Evolutionary conservation across 2,113 vertebrate species (phyloP).

Genomic region (Rhinichthys klamathensis): DNA sequence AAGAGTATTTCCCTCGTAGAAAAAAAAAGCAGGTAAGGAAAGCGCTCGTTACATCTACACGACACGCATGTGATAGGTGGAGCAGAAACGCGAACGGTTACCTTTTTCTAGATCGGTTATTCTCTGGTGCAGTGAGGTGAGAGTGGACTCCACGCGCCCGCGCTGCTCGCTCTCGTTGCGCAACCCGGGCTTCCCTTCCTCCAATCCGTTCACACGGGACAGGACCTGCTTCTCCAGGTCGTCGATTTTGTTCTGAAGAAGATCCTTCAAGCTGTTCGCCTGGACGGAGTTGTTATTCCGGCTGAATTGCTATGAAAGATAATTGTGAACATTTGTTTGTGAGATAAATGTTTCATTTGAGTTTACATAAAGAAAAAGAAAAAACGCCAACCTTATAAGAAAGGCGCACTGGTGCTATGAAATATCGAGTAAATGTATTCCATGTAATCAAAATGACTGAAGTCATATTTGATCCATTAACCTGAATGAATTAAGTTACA

Average conservation of each 20-base stretch:
- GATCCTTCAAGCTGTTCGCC: constrained; percentile 90
- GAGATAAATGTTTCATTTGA: background rate
- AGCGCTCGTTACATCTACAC: background rate
- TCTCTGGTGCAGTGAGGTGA: constrained; percentile 93
- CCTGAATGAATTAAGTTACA: background rate
- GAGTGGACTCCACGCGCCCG: constrained; percentile 90
- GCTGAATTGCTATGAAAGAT: constrained; percentile 85
- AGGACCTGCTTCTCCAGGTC: constrained; percentile 96
- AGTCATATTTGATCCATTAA: too few relatives aligned
- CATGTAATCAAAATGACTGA: background rate
- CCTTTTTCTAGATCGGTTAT: constrained; percentile 98
- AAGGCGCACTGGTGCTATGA: background rate
- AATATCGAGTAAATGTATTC: background rate
- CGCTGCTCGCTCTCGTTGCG: constrained; percentile 92
- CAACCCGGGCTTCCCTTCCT: constrained; percentile 87
- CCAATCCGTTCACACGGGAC: constrained; percentile 92
- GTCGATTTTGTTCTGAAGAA: constrained; percentile 94
- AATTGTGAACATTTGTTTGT: background rate
- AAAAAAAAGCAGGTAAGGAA: background rate
- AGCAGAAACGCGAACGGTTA: constrained; percentile 53
- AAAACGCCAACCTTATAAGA: background rate
- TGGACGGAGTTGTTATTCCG: constrained; percentile 91
- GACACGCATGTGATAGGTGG: background rate
- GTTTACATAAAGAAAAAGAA: background rate
- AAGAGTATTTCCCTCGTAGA: background rate